Conservation (phyloP, 2,888 invertebrate genomes). For the Diaphora mendica region DNA sequence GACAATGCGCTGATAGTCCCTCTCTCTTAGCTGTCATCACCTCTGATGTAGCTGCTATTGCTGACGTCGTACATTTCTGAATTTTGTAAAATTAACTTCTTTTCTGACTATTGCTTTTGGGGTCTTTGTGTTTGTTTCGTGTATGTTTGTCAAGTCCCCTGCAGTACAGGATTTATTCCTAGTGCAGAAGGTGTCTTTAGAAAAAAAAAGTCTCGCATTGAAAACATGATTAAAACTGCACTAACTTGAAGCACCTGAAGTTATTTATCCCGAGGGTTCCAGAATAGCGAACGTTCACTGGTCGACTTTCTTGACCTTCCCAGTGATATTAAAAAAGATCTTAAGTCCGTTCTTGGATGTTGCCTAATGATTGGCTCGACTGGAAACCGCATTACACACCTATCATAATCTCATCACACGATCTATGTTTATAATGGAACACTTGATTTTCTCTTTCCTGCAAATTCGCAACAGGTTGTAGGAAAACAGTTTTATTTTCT, state of each 20-base stretch:
- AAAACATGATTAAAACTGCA: too few relatives aligned
- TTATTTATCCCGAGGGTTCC: background rate
- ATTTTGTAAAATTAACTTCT: background rate
- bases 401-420: background rate
- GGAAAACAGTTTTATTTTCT: slow-evolving; percentile 49
- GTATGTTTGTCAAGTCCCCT: too few relatives aligned
- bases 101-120: background rate
- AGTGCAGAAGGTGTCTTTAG: too few relatives aligned
- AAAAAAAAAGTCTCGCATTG: too few relatives aligned
- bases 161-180: too few relatives aligned
- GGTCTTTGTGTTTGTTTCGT: too few relatives aligned
- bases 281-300: background rate
- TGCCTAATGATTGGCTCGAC: background rate
- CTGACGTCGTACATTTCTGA: background rate
- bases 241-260: too few relatives aligned
- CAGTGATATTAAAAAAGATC: background rate
- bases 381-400: background rate
- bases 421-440: slow-evolving; percentile 17
- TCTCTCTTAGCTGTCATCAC: too few relatives aligned
- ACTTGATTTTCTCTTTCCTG: slow-evolving; percentile 22
- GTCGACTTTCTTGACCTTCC: background rate
- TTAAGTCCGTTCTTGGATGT: background rate
- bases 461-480: slow-evolving; percentile 37
- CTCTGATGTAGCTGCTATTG: too few relatives aligned
- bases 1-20: background rate